These are phyloP conservation scores for Scyliorhinus canicula DNA, from an alignment of 2,797 vertebrate genomes.

Conservation along the genomic window DNA sequence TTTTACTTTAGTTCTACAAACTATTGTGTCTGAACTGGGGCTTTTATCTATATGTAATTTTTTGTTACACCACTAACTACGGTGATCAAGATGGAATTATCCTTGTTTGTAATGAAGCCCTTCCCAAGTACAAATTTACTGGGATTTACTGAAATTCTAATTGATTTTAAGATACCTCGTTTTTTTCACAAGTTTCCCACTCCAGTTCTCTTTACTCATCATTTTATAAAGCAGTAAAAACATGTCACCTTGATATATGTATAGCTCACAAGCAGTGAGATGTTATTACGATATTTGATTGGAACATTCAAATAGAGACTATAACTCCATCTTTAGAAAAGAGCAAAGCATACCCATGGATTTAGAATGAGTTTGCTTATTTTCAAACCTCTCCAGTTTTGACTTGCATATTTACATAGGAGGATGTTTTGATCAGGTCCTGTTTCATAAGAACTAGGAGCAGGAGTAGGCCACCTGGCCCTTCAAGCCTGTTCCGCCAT, in stretches of 20 bases:
- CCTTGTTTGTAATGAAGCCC: neutral
- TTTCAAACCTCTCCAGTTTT: neutral
- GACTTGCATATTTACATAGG: neutral
- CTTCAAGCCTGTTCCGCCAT: no score
- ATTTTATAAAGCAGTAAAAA: neutral
- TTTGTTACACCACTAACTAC: neutral
- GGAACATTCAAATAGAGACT: neutral
- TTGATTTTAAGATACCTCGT: neutral
- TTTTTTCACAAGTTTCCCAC: neutral
- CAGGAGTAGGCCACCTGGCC: no score
- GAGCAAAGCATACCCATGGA: neutral
- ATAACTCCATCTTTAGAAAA: neutral
- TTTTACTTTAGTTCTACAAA: neutral
- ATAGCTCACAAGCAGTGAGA: neutral
- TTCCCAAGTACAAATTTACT: neutral
- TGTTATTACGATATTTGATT: neutral
- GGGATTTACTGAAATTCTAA: neutral
- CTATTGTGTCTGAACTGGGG: neutral
- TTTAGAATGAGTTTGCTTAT: constrained; percentile 3
- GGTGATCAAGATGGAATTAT: neutral
- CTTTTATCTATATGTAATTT: neutral
- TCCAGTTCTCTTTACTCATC: neutral
- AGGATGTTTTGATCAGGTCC: neutral
- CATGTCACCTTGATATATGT: neutral
- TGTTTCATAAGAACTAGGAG: no score